These are phyloP conservation scores for Gandaritis pyraliata DNA, from an alignment of 2,888 invertebrate genomes.

Conservation along the genomic window DNA sequence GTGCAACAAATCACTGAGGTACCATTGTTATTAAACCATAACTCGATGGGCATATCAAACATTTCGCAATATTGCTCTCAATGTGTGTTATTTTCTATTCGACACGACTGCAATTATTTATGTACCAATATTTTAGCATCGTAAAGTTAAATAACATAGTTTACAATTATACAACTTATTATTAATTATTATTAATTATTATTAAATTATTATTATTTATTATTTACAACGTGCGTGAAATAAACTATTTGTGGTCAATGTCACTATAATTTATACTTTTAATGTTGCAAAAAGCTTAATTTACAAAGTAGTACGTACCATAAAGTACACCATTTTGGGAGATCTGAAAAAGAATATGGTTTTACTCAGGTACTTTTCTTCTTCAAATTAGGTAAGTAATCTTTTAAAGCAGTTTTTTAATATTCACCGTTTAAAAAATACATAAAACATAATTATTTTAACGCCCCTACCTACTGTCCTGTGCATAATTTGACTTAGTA, in stretches of 20 bases:
- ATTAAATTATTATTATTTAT: no score
- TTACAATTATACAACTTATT: background rate
- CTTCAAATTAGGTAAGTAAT: no score
- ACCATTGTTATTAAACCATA: slow-evolving; percentile 11
- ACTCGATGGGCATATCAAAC: slow-evolving; percentile 20
- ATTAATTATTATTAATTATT: background rate
- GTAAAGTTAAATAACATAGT: slow-evolving; percentile 1
- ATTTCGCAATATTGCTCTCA: slow-evolving; percentile 28
- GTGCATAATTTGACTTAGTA: no score
- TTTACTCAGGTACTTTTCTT: no score
- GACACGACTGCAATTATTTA: slow-evolving; percentile 28
- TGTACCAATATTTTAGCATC: slow-evolving; percentile 20
- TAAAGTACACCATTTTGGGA: slow-evolving; percentile 42
- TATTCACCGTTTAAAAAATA: no score
- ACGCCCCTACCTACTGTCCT: no score
- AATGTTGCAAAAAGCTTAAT: no score
- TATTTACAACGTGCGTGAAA: background rate
- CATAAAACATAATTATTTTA: no score
- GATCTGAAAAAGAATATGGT: slow-evolving; percentile 17
- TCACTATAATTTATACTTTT: background rate
- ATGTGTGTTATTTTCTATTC: slow-evolving; percentile 27
- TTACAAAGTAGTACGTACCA: slow-evolving; percentile 38
- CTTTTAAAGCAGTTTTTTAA: no score
- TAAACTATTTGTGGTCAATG: background rate
- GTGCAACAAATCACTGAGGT: background rate